A percentile compares a stretch with the other conserved stretches of the same genome.
These are phyloP conservation scores for Phocides pigmalion DNA, from an alignment of 1,140 invertebrate genomes.

Conservation along the genomic window DNA sequence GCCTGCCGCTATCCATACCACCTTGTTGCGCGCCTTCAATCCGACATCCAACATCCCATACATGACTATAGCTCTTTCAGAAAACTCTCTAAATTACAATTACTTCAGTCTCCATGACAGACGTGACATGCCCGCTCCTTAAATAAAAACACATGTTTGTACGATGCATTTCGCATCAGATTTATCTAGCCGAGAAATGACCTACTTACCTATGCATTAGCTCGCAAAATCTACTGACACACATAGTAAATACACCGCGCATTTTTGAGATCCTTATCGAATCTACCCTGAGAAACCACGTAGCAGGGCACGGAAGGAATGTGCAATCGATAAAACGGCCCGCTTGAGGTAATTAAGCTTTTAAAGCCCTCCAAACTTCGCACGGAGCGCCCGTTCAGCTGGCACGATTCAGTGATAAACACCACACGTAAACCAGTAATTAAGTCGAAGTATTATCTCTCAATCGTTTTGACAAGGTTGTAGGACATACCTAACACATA, in stretches of 20 bases:
- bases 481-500: conserved; percentile 60
- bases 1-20: conserved; percentile 74
- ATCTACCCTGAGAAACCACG: conserved; percentile 46
- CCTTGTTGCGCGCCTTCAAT: conserved; percentile 62
- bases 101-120: conserved; percentile 40
- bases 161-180: conserved; percentile 14
- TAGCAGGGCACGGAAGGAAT: conserved; percentile 56
- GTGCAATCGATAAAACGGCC: conserved; percentile 77
- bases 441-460: conserved; percentile 74
- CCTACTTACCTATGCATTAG: conserved; percentile 56
- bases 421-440: conserved; percentile 75
- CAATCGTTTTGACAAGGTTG: conserved; percentile 77
- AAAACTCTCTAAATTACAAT: conserved; percentile 59
- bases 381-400: conserved; percentile 53
- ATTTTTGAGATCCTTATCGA: conserved; percentile 70
- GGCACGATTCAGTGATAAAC: conserved; percentile 74
- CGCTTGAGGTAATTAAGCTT: conserved; percentile 66
- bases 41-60: conserved; percentile 69
- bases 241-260: conserved; percentile 51
- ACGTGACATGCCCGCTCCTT: conserved; percentile 13
- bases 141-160: conserved; percentile 24
- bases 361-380: conserved; percentile 65
- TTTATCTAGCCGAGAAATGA: conserved; percentile 16
- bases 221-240: conserved; percentile 51
- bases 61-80: conserved; percentile 72